Conservation (phyloP, 2,888 invertebrate genomes). For the Belgica antarctica region DNA sequence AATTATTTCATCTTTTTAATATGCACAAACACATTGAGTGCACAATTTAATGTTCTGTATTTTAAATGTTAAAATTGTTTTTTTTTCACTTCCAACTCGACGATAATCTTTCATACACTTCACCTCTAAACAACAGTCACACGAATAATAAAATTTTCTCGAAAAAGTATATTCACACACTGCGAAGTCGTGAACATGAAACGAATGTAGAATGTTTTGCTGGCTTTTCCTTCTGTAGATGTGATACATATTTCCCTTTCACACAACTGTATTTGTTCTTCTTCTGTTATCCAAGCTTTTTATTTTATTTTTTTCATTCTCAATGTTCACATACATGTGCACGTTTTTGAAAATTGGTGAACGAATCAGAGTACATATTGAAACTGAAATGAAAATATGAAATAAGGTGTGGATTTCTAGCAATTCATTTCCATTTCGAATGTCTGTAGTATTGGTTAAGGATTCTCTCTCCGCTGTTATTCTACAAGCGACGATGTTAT, state of each 20-base stretch:
- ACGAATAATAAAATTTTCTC: constrained; percentile 42
- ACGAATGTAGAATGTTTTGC: constrained; percentile 12
- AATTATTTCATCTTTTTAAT: constrained; percentile 20
- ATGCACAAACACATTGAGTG: constrained; percentile 35
- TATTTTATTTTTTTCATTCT: constrained; percentile 34
- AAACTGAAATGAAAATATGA: constrained; percentile 44
- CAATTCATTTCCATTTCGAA: constrained; percentile 44
- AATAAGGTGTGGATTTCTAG: constrained; percentile 43
- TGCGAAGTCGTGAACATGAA: constrained; percentile 3
- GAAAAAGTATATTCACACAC: constrained; percentile 13
- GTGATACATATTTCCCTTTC: constrained; percentile 29
- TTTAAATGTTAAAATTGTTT: constrained; percentile 34
- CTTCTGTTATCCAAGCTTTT: constrained; percentile 32
- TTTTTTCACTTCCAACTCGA: no score
- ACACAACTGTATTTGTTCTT: constrained; percentile 31
- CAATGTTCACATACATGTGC: constrained; percentile 33
- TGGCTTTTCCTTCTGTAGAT: constrained; percentile 14
- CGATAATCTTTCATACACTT: constrained; percentile 35
- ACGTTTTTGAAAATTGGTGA: constrained; percentile 32
- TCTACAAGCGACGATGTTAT: constrained; percentile 12
- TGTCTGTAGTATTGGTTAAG: constrained; percentile 41
- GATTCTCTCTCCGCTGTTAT: constrained; percentile 15
- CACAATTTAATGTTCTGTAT: constrained; percentile 26
- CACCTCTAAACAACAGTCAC: constrained; percentile 44
- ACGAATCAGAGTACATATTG: constrained; percentile 44